Evolutionary conservation across 2,113 vertebrate species (phyloP).

Genomic region (Platichthys stellatus): DNA sequence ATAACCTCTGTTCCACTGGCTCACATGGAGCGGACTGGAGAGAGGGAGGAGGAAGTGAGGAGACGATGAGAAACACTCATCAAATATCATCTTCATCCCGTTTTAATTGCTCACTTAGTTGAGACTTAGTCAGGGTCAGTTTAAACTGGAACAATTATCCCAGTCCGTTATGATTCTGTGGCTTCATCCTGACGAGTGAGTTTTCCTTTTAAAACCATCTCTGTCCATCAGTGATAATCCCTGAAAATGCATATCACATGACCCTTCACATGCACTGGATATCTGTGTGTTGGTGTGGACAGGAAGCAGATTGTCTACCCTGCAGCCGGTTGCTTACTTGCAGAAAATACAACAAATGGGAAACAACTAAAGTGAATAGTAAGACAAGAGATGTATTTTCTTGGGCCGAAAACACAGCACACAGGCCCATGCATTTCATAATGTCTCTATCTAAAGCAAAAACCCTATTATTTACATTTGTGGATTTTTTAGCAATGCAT

Average conservation of each 20-base stretch:
- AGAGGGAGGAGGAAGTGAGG: constrained; percentile 30
- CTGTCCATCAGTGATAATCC: background rate
- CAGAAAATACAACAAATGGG: no score
- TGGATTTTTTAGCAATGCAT: no score
- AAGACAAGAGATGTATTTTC: no score
- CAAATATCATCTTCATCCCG: constrained; percentile 40
- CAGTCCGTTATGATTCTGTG: constrained; percentile 14
- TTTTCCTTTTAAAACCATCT: background rate
- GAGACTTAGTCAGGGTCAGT: constrained; percentile 12
- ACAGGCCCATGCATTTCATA: no score
- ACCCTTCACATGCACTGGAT: no score
- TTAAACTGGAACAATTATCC: constrained; percentile 14
- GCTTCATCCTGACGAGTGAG: background rate
- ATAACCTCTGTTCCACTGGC: constrained; percentile 62
- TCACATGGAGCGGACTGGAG: constrained; percentile 29
- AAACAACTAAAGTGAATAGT: no score
- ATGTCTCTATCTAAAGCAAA: no score
- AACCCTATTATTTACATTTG: background rate
- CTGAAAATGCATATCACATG: no score
- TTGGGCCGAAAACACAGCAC: no score
- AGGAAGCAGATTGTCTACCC: no score
- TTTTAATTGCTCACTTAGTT: constrained; percentile 33
- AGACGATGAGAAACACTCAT: constrained; percentile 32
- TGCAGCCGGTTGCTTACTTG: no score
- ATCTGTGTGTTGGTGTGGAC: no score